Conservation (phyloP, 2,797 vertebrate species). For the Chelon labrosus region DNA sequence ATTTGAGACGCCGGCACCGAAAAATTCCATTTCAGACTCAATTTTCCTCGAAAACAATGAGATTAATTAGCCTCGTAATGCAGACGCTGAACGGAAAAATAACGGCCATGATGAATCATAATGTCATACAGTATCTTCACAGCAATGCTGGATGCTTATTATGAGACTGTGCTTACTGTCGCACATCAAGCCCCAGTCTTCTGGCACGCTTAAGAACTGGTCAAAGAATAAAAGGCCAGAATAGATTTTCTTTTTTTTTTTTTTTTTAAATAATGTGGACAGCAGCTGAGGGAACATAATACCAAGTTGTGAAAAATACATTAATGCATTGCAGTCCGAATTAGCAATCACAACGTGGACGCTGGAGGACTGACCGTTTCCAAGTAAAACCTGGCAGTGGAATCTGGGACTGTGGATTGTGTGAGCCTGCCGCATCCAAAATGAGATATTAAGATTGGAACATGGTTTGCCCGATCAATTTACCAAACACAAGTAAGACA, state of each 20-base stretch:
- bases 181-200: constrained; percentile 27
- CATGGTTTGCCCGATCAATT: constrained; percentile 1
- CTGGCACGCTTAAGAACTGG: constrained; percentile 27
- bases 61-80: constrained; percentile 67
- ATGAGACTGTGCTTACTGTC: constrained; percentile 27
- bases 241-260: constrained; percentile 5
- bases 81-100: constrained; percentile 42
- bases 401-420: neutral
- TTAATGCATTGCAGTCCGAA: constrained; percentile 8
- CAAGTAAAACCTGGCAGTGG: constrained; percentile 6
- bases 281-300: constrained; percentile 1
- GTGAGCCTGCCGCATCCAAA: neutral
- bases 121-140: constrained; percentile 46
- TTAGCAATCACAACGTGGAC: constrained; percentile 9
- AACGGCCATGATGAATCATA: constrained; percentile 54
- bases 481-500: neutral
- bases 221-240: constrained; percentile 19
- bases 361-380: constrained; percentile 8
- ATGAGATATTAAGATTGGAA: constrained; percentile 11
- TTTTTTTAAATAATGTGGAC: neutral
- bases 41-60: constrained; percentile 62
- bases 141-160: constrained; percentile 37
- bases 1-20: constrained; percentile 37
- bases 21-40: constrained; percentile 66
- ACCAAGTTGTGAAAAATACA: neutral